Conservation (phyloP, 1,140 invertebrate species). For the Caenorhabditis tropicalis region DNA sequence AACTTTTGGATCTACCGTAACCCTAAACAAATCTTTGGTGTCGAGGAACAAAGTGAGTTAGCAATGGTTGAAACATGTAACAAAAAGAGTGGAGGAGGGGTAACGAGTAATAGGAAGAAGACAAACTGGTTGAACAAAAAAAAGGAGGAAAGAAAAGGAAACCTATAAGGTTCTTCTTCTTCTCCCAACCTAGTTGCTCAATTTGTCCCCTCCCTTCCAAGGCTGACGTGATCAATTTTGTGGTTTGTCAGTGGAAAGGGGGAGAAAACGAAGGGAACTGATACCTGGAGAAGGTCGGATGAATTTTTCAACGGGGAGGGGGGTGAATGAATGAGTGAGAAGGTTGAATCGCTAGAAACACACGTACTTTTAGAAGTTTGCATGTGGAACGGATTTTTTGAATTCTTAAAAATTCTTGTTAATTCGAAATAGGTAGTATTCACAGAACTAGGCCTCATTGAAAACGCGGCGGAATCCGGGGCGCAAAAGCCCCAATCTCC, state of each 20-base stretch:
- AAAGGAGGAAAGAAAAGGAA: neutral
- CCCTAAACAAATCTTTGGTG: constrained; percentile 10
- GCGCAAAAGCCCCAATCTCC: constrained; percentile 30
- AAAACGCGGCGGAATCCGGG: neutral
- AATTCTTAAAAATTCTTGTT: no score
- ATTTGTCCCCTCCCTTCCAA: neutral
- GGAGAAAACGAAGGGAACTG: neutral
- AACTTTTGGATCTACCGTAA: no score
- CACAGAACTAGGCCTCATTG: neutral
- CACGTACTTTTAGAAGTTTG: constrained; percentile 20
- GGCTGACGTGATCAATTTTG: constrained; percentile 20
- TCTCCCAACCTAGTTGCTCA: constrained; percentile 18
- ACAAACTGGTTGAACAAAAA: constrained; percentile 24
- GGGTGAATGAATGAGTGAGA: neutral
- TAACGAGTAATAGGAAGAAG: constrained; percentile 13
- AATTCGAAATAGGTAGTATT: no score
- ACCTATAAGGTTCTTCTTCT: constrained; percentile 34
- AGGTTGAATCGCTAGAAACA: neutral
- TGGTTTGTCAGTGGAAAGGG: neutral
- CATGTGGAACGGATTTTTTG: neutral
- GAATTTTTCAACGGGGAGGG: neutral
- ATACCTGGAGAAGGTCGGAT: neutral
- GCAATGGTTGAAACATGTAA: constrained; percentile 13
- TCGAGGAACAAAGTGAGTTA: neutral
- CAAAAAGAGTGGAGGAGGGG: constrained; percentile 26